These are phyloP conservation scores for Orius insidiosus DNA, from an alignment of 1,140 invertebrate genomes.

Conservation along the genomic window DNA sequence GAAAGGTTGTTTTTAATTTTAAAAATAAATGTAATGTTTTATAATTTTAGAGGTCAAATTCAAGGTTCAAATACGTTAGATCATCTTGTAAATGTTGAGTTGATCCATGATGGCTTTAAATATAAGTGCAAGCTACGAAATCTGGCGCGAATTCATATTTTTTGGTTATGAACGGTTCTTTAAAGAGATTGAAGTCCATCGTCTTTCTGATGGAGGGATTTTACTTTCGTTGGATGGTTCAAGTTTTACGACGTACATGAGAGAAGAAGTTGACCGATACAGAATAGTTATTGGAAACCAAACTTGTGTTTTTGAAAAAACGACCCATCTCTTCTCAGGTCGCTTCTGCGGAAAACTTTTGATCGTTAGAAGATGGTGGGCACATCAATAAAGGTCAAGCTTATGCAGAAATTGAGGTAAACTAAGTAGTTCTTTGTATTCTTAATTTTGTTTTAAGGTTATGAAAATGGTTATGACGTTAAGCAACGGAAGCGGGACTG, in stretches of 20 bases:
- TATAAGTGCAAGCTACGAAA: slow-evolving; percentile 82
- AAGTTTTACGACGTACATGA: slow-evolving; percentile 93
- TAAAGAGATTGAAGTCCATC: slow-evolving; percentile 87
- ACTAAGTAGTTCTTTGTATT: neutral
- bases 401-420: slow-evolving; percentile 87
- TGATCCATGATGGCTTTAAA: slow-evolving; percentile 82
- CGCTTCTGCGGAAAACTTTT: slow-evolving; percentile 94
- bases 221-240: slow-evolving; percentile 82
- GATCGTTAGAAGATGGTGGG: slow-evolving; percentile 83
- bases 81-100: slow-evolving; percentile 76
- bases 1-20: slow-evolving; percentile 42
- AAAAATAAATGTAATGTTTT: slow-evolving; percentile 2
- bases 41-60: slow-evolving; percentile 63
- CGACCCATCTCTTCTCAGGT: slow-evolving; percentile 84
- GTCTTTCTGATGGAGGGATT: slow-evolving; percentile 76
- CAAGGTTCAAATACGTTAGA: slow-evolving; percentile 81
- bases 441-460: slow-evolving; percentile 35
- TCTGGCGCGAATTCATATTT: slow-evolving; percentile 84
- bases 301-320: slow-evolving; percentile 95
- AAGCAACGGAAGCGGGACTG: slow-evolving; percentile 69
- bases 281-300: slow-evolving; percentile 95
- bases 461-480: slow-evolving; percentile 99
- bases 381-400: slow-evolving; percentile 80
- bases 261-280: slow-evolving; percentile 93
- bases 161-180: slow-evolving; percentile 85